Evolutionary conservation across 2,797 vertebrate species (phyloP), one percentile per base, ranked within the genome.

Genomic region (Mionectes olivaceus): DNA sequence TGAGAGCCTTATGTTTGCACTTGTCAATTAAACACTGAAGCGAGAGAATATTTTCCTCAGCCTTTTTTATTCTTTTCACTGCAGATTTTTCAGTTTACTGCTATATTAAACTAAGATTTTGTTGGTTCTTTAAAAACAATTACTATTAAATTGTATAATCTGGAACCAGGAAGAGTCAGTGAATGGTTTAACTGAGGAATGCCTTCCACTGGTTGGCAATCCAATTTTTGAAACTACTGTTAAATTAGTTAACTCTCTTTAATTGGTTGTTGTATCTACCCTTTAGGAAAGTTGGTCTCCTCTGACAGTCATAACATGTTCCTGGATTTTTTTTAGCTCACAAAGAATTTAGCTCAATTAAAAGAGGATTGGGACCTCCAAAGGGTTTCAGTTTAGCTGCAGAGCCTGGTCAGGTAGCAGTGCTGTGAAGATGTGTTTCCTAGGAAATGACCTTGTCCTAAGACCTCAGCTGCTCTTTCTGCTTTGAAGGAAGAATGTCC

Each of bases 1-100:
- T 10, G 69, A 92, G 57, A 56, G 61, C 91, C 89, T 93, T 95
- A 93, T 96, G 89, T 95, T 96, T 96, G 82, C 89, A 93, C 90
- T 95, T 92, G 93, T 95, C 87, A 92, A 65, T 94, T 95, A 94
- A 94, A 92, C 74, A 87, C 43, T 92, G 90, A 94, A 91, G 89
- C 30, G 57, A 89, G 56, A 84, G 75, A 95, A 83, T 50, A 65
- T 83, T 88, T 83, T 82, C 69, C 73, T 94, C 46, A 68, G 90
- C 43, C 47, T 94, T 94, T 92, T 90, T 67, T 77, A 12, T 23
- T 28, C 10, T 47, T 85, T 55, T 74, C 52, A 77, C 22, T 82
- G 46, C 0, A 6, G 28, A 33, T 80, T 89, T 89, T 92, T 83
- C 56, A 43, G 22, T 75, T 92, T 91, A 25, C 25, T 81, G 33